Conservation (phyloP, 1,140 invertebrate genomes). For the Chelonus insularis region DNA sequence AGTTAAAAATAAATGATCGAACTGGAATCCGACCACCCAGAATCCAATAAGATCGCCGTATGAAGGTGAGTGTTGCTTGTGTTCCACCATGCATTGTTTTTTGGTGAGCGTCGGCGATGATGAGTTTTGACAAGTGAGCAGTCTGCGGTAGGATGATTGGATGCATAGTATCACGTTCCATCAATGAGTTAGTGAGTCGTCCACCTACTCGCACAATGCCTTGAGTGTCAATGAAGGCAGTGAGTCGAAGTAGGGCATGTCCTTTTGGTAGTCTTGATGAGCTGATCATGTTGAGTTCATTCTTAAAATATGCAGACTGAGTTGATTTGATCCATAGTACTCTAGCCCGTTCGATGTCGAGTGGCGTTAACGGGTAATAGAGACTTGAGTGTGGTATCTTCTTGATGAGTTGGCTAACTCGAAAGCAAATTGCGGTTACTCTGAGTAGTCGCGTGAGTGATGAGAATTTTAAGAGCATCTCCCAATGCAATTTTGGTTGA, state of each 20-base stretch:
- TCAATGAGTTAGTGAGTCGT: background rate
- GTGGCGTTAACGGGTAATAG: slow-evolving; percentile 6
- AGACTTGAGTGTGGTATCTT: background rate
- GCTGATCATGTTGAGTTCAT: background rate
- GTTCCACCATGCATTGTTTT: slow-evolving; percentile 35
- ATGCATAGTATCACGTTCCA: slow-evolving; percentile 22
- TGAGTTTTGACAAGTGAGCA: slow-evolving; percentile 29
- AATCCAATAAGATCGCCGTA: slow-evolving; percentile 35
- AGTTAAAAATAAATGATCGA: slow-evolving; percentile 23
- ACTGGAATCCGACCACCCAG: slow-evolving; percentile 28
- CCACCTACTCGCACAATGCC: background rate
- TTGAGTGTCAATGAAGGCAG: background rate
- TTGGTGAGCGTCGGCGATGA: slow-evolving; percentile 37
- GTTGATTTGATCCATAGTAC: slow-evolving; percentile 1
- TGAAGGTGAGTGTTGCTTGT: slow-evolving; percentile 22
- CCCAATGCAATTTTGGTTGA: background rate
- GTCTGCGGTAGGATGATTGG: slow-evolving; percentile 28
- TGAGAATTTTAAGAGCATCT: background rate
- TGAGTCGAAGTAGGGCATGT: background rate
- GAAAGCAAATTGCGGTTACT: background rate
- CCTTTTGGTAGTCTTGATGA: background rate
- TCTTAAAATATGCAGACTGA: background rate
- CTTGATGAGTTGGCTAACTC: background rate
- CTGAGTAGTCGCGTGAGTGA: background rate
- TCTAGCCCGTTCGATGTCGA: background rate